Evolutionary conservation across 2,797 vertebrate species (phyloP), one percentile per base, ranked within the genome.

Genomic region (Crocidura indochinensis): DNA sequence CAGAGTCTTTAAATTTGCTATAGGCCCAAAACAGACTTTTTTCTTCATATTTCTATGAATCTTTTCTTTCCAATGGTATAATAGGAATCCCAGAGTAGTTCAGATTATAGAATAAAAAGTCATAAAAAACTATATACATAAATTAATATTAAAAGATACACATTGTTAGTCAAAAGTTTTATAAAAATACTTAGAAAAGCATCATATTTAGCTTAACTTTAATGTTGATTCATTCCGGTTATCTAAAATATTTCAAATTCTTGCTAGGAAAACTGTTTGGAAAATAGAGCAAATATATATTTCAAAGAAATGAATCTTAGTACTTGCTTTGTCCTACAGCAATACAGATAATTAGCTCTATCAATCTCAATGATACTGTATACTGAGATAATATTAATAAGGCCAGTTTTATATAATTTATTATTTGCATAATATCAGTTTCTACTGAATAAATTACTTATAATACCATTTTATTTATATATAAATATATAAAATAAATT

Each of bases 341-440:
- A 93, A 90, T 53, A 60, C 15, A 71, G 67, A 83, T 91, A 96
- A 97, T 92, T 94, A 73, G 24, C 10, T 89, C 74, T 68, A 95
- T 87, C 77, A 92, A 95, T 82, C 83, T 84, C 91, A 93, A 65
- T 91, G 75, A 93, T 88, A 24, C 20, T 62, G 68, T 90, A 79
- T 67, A 84, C 29, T 72, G 10, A 15, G 12, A 94, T 94, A 95
- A 94, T 92, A 87, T 93, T 92, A 92, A 80, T 81, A 94, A 47
- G 56, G 49, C 86, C 74, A 93, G 3, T 65, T 94, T 91, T 7
- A 69, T 47, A 90, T 85, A 8, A 78, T 74, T 93, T 93, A 91
- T 7, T 93, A 78, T 95, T 92, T 81, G 1, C n/a, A 71, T 64
- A 72, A 65, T 49, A 76, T 56, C 90, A 87, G 90, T 72, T 91